Conservation (phyloP, 2,797 vertebrate genomes). For the Stomatorhinus walkeri region DNA sequence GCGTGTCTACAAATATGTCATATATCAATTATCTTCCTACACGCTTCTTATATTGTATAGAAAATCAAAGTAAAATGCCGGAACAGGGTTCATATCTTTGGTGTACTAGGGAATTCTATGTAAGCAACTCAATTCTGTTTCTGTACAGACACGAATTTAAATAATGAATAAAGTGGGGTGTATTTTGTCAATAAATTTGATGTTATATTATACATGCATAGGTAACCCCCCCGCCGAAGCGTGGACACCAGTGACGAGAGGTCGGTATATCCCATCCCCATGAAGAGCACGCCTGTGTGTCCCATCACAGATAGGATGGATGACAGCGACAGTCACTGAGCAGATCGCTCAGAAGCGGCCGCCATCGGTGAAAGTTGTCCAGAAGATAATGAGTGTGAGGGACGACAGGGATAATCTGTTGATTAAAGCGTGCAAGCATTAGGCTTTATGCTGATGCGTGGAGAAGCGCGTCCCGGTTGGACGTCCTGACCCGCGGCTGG, state of each 20-base stretch:
- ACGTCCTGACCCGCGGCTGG: constrained; percentile 64
- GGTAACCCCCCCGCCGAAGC: background rate
- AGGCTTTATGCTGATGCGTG: constrained; percentile 79
- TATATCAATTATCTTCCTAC: background rate
- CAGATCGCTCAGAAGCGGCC: background rate
- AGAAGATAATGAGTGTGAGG: constrained; percentile 57
- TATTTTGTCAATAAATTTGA: background rate
- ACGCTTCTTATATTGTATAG: background rate
- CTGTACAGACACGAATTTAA: background rate
- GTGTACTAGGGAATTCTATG: background rate
- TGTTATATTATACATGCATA: background rate
- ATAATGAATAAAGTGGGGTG: background rate
- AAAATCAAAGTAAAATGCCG: background rate
- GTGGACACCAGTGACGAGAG: background rate
- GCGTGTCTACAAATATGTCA: background rate
- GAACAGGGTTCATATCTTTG: background rate
- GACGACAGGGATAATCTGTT: constrained; percentile 75
- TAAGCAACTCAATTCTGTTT: background rate
- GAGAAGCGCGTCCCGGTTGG: constrained; percentile 62
- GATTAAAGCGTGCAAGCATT: constrained; percentile 74
- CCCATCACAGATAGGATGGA: background rate
- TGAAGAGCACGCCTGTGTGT: background rate
- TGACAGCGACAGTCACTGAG: background rate
- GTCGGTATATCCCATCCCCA: background rate
- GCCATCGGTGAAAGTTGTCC: constrained; percentile 32